Percentiles rank a stretch among this genome's conserved stretches.
Evolutionary conservation across 2,113 vertebrate species (phyloP).

Genomic region (Tinamus guttatus): DNA sequence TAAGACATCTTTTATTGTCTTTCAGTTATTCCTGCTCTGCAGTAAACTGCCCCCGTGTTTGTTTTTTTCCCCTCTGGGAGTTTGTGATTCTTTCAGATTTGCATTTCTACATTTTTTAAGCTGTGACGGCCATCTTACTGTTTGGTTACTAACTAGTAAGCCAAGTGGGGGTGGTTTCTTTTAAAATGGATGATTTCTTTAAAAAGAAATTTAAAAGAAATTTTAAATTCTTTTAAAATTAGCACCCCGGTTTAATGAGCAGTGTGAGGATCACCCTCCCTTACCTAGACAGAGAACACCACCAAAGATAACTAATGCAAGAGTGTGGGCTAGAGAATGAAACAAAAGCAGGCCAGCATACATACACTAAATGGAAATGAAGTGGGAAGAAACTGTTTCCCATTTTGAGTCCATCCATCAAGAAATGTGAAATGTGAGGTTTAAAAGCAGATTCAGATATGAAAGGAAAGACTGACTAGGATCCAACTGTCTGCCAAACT

Average conservation of each 20-base stretch:
- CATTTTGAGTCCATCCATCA: not conserved
- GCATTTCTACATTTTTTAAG: conserved; percentile 33
- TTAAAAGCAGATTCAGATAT: not conserved
- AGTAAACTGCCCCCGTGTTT: not conserved
- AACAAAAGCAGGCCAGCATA: not conserved
- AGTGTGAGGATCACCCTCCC: not conserved
- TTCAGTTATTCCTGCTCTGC: not conserved
- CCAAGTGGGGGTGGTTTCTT: conserved; percentile 24
- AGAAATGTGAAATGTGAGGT: not conserved
- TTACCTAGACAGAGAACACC: not conserved
- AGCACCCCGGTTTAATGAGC: not conserved
- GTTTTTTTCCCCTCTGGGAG: not conserved
- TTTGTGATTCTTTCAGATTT: not conserved
- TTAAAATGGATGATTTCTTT: not conserved
- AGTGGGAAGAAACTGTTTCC: not conserved
- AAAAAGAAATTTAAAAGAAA: too few relatives aligned
- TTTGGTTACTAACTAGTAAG: not conserved
- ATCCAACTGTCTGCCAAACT: not conserved
- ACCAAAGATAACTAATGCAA: not conserved
- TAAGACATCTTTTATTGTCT: conserved; percentile 41
- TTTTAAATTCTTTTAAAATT: not conserved
- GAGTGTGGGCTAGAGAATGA: not conserved
- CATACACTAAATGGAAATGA: not conserved
- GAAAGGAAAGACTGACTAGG: not conserved
- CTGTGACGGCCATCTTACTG: not conserved